These are phyloP conservation scores for Ciconia stormi DNA, from an alignment of 2,113 vertebrate species.

Conservation along the genomic window DNA sequence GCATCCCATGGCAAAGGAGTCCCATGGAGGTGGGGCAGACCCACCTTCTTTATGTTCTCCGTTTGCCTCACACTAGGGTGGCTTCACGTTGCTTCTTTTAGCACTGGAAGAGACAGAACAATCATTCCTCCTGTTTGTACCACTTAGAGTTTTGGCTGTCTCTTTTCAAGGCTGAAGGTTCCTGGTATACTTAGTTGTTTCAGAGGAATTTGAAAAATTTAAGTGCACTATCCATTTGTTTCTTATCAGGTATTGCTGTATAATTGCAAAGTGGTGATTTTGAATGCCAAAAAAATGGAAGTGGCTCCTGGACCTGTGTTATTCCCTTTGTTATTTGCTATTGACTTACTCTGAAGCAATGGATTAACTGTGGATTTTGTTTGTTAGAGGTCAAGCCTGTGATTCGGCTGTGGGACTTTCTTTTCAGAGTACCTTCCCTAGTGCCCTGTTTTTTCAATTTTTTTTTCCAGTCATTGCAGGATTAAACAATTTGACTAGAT, in stretches of 20 bases:
- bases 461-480: not conserved
- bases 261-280: not conserved
- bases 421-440: not conserved
- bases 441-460: not conserved
- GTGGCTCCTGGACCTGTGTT: not conserved
- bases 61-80: not conserved
- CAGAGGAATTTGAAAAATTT: not conserved
- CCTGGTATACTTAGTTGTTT: not conserved
- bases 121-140: not conserved
- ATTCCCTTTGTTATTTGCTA: not conserved
- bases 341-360: not conserved
- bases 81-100: not conserved
- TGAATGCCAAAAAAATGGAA: not conserved
- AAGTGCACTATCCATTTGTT: not conserved
- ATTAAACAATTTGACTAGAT: not conserved
- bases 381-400: not conserved
- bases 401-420: rapidly evolving
- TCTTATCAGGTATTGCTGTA: not conserved
- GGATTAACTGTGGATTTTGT: not conserved
- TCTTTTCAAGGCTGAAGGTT: not conserved
- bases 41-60: not conserved
- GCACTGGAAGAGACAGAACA: not conserved
- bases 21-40: not conserved
- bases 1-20: not conserved
- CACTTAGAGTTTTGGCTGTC: not conserved